phyloP scores from a whole-genome alignment of 2,113 vertebrate species.

The Pterocles burchelli region DNA sequence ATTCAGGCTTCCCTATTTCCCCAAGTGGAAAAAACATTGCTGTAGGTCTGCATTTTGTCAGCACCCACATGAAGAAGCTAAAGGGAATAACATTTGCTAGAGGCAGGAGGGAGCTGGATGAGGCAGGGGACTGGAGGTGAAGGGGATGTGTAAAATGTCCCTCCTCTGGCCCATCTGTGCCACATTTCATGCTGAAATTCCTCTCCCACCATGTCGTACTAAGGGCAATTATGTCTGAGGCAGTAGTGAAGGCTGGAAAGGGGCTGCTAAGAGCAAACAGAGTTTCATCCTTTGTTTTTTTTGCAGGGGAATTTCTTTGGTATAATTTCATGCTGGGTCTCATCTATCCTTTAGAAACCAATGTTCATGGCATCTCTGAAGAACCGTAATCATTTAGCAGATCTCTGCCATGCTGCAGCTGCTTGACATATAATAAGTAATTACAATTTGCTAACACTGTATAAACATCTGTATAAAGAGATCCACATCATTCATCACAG shows the following conservation, averaged over 20 bases:
- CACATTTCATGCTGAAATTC: background rate
- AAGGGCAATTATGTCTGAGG: background rate
- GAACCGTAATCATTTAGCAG: background rate
- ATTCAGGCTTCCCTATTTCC: background rate
- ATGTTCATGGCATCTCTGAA: background rate
- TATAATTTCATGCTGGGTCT: background rate
- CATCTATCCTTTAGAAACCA: background rate
- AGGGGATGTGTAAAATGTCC: background rate
- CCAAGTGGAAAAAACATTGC: background rate
- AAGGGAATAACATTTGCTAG: background rate
- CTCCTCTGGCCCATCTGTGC: background rate
- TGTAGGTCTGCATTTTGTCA: background rate
- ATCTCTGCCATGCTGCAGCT: background rate
- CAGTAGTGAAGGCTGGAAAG: background rate
- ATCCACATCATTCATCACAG: background rate
- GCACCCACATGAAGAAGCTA: background rate
- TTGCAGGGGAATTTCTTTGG: background rate
- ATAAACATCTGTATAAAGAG: background rate
- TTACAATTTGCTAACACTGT: background rate
- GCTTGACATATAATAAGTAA: background rate
- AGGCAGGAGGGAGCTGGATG: background rate
- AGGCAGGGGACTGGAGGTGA: background rate
- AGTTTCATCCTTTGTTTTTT: background rate
- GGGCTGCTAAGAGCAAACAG: background rate
- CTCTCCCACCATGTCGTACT: accelerated